Conservation (phyloP, 1,140 invertebrate genomes). For the Pseudomyrmex sp. region DNA sequence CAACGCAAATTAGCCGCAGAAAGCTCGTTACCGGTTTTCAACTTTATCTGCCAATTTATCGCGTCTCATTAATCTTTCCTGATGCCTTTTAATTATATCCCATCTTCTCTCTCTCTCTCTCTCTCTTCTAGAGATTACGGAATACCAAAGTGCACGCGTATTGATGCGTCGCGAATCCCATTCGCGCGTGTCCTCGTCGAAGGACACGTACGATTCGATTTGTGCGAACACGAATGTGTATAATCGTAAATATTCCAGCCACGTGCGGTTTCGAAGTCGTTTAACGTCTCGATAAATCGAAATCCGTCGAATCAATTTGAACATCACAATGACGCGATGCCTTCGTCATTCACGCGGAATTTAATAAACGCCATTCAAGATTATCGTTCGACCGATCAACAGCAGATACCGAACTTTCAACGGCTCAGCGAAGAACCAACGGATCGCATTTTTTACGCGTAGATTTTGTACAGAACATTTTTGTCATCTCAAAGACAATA, state of each 20-base stretch:
- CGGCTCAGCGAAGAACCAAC: background rate
- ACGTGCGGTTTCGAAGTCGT: background rate
- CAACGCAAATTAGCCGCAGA: slow-evolving; percentile 15
- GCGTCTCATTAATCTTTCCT: slow-evolving; percentile 11
- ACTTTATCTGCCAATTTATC: slow-evolving; percentile 34
- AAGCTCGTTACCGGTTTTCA: slow-evolving; percentile 23
- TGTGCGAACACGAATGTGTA: background rate
- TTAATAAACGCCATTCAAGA: slow-evolving; percentile 1
- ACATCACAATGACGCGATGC: background rate
- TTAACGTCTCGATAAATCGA: slow-evolving; percentile 1
- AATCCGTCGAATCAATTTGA: background rate
- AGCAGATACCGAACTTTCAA: slow-evolving; percentile 5
- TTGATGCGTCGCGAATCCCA: slow-evolving; percentile 14
- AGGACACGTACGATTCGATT: background rate
- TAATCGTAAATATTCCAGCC: background rate
- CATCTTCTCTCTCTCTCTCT: background rate
- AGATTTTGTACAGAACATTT: background rate
- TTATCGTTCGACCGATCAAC: background rate
- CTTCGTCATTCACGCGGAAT: background rate
- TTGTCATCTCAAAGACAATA: background rate
- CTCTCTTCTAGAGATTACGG: background rate
- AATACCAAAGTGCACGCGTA: background rate
- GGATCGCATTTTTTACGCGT: background rate
- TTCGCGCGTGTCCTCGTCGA: background rate
- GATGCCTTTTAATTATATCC: slow-evolving; percentile 25